phyloP scores from a whole-genome alignment of 1,140 invertebrate genomes.

The Anastrepha ludens region DNA sequence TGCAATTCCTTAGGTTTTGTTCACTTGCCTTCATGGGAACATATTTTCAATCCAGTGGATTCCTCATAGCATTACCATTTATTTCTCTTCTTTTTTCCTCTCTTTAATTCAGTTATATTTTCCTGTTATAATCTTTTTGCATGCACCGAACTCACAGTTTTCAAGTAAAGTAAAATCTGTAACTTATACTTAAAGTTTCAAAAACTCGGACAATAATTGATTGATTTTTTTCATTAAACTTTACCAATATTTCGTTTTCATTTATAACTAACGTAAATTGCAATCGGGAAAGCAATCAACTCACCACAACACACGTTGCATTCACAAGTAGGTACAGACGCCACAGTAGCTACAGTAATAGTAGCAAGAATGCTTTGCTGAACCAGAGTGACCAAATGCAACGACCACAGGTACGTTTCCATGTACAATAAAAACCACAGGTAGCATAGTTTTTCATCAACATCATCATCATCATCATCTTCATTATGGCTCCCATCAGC shows the following conservation, averaged over 20 bases:
- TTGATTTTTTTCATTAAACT: not conserved
- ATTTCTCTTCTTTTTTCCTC: too few relatives aligned
- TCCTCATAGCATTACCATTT: too few relatives aligned
- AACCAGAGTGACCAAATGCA: not conserved
- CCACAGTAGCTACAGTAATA: not conserved
- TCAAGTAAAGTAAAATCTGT: not conserved
- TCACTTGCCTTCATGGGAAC: too few relatives aligned
- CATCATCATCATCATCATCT: not conserved
- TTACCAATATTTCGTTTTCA: not conserved
- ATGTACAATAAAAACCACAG: not conserved
- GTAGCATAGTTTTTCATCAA: not conserved
- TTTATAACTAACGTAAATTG: conserved; percentile 29
- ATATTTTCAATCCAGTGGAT: too few relatives aligned
- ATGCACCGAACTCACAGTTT: too few relatives aligned
- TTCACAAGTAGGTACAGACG: not conserved
- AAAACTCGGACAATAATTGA: not conserved
- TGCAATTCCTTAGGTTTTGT: too few relatives aligned
- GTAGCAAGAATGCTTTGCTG: not conserved
- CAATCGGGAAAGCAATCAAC: conserved; percentile 50
- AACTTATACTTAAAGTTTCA: not conserved
- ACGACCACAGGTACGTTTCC: not conserved
- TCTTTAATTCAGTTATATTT: too few relatives aligned
- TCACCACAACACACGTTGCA: conserved; percentile 27
- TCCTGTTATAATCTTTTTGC: too few relatives aligned
- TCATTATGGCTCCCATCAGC: not conserved